Conservation (phyloP, 1,140 invertebrate genomes). For the Bilobella aurantiaca region DNA sequence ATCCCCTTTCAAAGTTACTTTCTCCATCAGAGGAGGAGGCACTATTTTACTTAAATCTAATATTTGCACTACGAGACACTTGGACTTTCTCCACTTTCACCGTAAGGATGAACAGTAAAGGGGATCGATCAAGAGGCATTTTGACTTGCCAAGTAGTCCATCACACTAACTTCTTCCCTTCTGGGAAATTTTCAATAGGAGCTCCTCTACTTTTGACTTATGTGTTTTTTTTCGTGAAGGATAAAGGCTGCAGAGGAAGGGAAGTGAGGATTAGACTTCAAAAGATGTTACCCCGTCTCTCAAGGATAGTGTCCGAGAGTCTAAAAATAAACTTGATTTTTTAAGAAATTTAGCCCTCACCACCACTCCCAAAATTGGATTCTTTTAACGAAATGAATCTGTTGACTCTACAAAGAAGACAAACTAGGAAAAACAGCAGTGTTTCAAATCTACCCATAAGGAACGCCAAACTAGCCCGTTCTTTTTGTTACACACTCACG, state of each 20-base stretch:
- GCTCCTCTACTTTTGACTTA: no score
- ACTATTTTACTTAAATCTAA: not conserved
- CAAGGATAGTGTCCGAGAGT: no score
- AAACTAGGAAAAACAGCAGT: no score
- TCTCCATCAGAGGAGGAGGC: not conserved
- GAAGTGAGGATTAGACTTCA: not conserved
- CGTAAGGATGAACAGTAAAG: not conserved
- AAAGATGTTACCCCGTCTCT: no score
- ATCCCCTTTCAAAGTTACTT: not conserved
- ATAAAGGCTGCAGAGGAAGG: not conserved
- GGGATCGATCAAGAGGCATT: not conserved
- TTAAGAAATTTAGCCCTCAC: no score
- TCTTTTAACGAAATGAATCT: no score
- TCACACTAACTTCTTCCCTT: conserved; percentile 3
- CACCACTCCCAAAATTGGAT: no score
- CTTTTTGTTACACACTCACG: no score
- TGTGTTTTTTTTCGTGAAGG: not conserved
- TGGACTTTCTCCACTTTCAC: not conserved
- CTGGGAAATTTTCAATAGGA: not conserved
- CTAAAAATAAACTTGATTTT: no score
- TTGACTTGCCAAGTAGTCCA: not conserved
- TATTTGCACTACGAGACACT: not conserved
- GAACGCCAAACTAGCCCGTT: no score
- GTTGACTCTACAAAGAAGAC: no score
- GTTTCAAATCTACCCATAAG: no score